Percentiles rank a stretch among this genome's conserved stretches.
phyloP scores from a whole-genome alignment of 2,888 invertebrate species.

The Coenonympha glycerion region DNA sequence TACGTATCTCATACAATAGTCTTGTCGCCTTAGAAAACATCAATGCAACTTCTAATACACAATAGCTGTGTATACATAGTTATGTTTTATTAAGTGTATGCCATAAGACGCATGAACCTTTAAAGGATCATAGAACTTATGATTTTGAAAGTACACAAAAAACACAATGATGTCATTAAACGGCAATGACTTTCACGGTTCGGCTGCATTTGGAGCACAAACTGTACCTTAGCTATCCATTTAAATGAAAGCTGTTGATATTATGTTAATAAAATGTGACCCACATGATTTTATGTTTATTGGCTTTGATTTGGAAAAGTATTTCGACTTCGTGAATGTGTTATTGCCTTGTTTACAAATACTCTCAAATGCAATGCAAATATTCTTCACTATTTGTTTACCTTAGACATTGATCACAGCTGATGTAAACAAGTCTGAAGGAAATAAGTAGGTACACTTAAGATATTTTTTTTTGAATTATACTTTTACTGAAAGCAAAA shows the following conservation, averaged over 20 bases:
- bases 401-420: not conserved
- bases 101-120: not conserved
- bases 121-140: conserved; percentile 25
- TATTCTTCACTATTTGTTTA: conserved; percentile 6
- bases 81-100: not conserved
- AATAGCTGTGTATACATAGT: not conserved
- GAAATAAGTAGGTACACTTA: no score
- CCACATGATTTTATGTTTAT: conserved; percentile 30
- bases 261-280: conserved; percentile 48
- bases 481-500: no score
- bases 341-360: conserved; percentile 32
- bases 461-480: no score
- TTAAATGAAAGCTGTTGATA: conserved; percentile 67
- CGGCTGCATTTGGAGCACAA: conserved; percentile 69
- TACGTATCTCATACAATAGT: conserved; percentile 6
- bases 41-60: conserved; percentile 4
- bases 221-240: conserved; percentile 61
- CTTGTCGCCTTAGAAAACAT: conserved; percentile 14
- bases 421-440: not conserved
- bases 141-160: conserved; percentile 60
- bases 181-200: conserved; percentile 76
- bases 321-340: conserved; percentile 18
- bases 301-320: conserved; percentile 12
- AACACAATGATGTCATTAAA: conserved; percentile 69
- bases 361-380: conserved; percentile 20